Evolutionary conservation across 2,888 invertebrate species (phyloP).

Genomic region (Plagodis dolabraria): DNA sequence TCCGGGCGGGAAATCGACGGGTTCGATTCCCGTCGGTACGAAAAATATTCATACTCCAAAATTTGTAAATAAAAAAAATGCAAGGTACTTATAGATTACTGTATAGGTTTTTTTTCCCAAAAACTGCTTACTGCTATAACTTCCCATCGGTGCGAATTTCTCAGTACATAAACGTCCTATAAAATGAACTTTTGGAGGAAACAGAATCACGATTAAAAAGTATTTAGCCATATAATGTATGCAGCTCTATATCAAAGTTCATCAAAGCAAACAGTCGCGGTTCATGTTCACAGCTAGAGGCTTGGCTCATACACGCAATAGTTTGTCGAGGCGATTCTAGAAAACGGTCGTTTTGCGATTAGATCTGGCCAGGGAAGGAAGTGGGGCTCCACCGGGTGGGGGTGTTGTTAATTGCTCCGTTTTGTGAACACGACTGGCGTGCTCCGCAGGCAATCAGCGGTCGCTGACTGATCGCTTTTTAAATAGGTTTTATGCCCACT

Average conservation of each 20-base stretch:
- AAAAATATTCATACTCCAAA: too few relatives aligned
- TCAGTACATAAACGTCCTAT: too few relatives aligned
- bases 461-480: conserved; percentile 84
- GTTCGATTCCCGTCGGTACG: too few relatives aligned
- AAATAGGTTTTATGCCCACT: conserved; percentile 84
- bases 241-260: conserved; percentile 27
- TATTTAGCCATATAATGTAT: too few relatives aligned
- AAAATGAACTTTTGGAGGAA: too few relatives aligned
- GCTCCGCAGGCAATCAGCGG: conserved; percentile 80
- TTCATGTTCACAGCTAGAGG: conserved; percentile 40
- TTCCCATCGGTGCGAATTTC: too few relatives aligned
- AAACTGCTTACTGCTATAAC: too few relatives aligned
- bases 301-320: conserved; percentile 70
- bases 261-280: conserved; percentile 40
- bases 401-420: conserved; percentile 83
- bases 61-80: too few relatives aligned
- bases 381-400: conserved; percentile 57
- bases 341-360: conserved; percentile 85
- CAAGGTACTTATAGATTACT: too few relatives aligned
- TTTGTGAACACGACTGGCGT: conserved; percentile 85
- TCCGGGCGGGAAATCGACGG: too few relatives aligned
- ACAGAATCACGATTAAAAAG: too few relatives aligned
- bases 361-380: conserved; percentile 70
- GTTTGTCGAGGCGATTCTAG: conserved; percentile 82
- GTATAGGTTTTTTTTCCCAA: too few relatives aligned